phyloP scores from a whole-genome alignment of 2,797 vertebrate species.

The Loriculus beryllinus region DNA sequence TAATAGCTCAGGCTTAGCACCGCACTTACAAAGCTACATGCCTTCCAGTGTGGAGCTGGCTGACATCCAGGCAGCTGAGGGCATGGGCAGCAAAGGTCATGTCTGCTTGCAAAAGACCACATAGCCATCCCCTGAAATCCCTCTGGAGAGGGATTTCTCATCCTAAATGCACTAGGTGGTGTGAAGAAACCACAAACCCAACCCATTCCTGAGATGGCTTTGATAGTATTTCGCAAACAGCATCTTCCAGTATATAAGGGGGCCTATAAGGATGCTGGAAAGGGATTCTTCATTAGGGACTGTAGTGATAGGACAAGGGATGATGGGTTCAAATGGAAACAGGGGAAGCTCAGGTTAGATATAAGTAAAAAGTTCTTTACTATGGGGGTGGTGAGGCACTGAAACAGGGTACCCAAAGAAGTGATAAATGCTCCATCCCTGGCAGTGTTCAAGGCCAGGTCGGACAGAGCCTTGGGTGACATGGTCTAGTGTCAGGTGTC shows the following conservation, averaged over 20 bases:
- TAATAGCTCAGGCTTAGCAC: not conserved
- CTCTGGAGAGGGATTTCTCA: not conserved
- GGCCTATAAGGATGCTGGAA: not conserved
- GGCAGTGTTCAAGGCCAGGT: not conserved
- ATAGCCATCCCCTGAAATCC: not conserved
- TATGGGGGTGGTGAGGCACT: not conserved
- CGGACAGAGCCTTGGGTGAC: not conserved
- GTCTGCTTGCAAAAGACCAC: not conserved
- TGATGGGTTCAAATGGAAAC: not conserved
- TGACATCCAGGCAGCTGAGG: conserved; percentile 8
- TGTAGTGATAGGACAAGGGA: not conserved
- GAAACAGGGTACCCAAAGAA: not conserved
- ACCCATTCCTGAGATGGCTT: not conserved
- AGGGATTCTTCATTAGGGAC: not conserved
- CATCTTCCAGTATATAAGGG: not conserved
- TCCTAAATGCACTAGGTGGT: not conserved
- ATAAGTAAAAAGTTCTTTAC: not conserved
- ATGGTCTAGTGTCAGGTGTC: not conserved
- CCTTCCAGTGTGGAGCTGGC: not conserved
- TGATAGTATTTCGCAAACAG: not conserved
- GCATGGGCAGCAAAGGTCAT: not conserved
- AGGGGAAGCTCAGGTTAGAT: not conserved
- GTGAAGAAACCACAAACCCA: not conserved
- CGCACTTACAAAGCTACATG: not conserved
- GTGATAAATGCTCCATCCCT: not conserved